phyloP scores from a whole-genome alignment of 2,113 vertebrate genomes.

The Petrocephalus zakoni region DNA sequence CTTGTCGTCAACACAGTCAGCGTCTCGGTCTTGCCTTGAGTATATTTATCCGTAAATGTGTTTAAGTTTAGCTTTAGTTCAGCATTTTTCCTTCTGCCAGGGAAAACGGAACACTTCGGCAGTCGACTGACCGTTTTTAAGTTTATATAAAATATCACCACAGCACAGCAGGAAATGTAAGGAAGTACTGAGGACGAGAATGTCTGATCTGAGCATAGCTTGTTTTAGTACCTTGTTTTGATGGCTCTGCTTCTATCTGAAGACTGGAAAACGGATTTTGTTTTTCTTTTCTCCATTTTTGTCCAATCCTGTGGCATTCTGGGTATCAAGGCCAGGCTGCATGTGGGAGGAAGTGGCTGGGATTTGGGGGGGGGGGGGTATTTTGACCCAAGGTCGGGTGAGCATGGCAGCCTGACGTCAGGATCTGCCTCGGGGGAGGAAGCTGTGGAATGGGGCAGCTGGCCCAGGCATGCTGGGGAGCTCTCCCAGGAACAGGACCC shows the following conservation, averaged over 20 bases:
- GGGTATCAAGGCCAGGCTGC: background rate
- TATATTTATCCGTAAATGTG: background rate
- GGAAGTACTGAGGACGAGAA: background rate
- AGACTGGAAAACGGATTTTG: background rate
- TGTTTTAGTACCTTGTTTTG: background rate
- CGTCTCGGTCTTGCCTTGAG: background rate
- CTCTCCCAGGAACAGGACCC: conserved; percentile 9
- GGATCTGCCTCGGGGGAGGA: background rate
- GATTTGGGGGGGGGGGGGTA: conserved; percentile 19
- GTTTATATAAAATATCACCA: background rate
- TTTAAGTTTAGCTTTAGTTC: background rate
- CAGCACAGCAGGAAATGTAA: background rate
- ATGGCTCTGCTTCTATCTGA: background rate
- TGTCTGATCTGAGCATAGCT: background rate
- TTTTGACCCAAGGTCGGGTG: conserved; percentile 31
- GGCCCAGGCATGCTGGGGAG: background rate
- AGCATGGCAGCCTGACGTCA: conserved; percentile 16
- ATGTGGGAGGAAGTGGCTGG: background rate
- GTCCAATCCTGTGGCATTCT: background rate
- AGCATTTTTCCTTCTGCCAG: background rate
- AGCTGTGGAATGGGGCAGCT: background rate
- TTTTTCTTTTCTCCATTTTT: background rate
- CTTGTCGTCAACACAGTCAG: background rate
- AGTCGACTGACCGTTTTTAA: too few species aligned
- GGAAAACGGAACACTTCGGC: too few species aligned